Evolutionary conservation across 2,113 vertebrate species (phyloP), one percentile per base, ranked within the genome.

Genomic region (Ancistrus triradiatus): DNA sequence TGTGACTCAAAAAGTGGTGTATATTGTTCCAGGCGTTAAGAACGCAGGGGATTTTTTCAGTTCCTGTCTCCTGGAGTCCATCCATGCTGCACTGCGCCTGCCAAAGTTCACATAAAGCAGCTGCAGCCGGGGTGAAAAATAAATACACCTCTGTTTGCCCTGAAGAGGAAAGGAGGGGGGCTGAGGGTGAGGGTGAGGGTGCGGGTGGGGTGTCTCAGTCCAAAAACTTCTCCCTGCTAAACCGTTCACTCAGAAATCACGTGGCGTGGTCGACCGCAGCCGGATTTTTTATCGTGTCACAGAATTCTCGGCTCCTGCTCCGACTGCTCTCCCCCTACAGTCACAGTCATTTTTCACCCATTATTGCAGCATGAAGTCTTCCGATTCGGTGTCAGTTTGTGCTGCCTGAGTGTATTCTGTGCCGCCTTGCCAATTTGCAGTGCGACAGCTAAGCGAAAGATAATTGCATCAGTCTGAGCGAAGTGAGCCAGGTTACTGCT

Each of bases 121-220:
- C 72, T 74, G 72, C 57, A 69, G 72, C 49, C 51, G 27, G 55
- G 59, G 66, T 63, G 62, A 72, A 70, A 74, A 77, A 74, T 72
- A 72, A 74, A 70, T 64, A 58, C 52, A 68, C 66, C 70, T 75
- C 63, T 77, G 55, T 73, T 65, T 65, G 50, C 43, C 49, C 62
- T 59, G 24, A 63, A 63, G 59, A 52, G 55, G 60, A 53, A 37
- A 43, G 47, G 40, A 51, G 10, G 18, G 40, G 57, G 58, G 28
- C 5, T 17, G 27, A 33, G 27, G 6, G 37, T 11, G 27, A 18
- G 50, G 17, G 27, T 18, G 50, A 42, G 21, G 18, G 52, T 3
- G 33, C 35, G 42, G n/a, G 21, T 56, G 63, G 52, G 43, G 63
- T 43, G 31, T 57, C 52, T 40, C 43, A n/a, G 46, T 44, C 40